Conservation (phyloP, 2,888 invertebrate species). For the Drosophila flavopinicola region DNA sequence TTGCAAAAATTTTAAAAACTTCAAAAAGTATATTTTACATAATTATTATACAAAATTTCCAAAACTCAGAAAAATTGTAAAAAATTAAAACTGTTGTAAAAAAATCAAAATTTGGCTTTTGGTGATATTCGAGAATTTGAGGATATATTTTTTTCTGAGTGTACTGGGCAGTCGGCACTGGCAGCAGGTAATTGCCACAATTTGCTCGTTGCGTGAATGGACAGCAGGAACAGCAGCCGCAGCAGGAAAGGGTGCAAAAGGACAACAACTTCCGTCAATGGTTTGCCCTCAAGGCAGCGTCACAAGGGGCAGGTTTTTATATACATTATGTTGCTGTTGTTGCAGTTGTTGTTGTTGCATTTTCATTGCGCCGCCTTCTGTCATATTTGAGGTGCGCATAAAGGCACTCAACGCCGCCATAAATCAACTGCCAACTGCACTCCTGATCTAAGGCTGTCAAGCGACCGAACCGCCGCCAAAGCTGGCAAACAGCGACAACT, state of each 20-base stretch:
- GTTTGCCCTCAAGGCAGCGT: slow-evolving; percentile 27
- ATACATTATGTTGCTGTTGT: slow-evolving; percentile 7
- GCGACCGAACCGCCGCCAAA: slow-evolving; percentile 28
- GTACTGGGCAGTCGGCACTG: background rate
- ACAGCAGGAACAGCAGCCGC: slow-evolving; percentile 32
- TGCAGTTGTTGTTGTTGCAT: slow-evolving; percentile 12
- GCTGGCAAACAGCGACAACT: slow-evolving; percentile 49
- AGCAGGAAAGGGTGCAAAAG: slow-evolving; percentile 39
- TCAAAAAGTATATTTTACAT: no score
- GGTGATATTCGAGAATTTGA: no score
- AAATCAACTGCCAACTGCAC: slow-evolving; percentile 74
- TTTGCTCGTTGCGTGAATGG: slow-evolving; percentile 79
- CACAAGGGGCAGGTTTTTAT: background rate
- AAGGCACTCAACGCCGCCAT: slow-evolving; percentile 81
- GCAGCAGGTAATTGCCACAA: slow-evolving; percentile 76
- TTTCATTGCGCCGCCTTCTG: slow-evolving; percentile 63
- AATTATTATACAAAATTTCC: no score
- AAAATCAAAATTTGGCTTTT: no score
- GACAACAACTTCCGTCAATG: slow-evolving; percentile 59
- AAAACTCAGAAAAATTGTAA: no score
- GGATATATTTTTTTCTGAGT: no score
- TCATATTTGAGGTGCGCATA: slow-evolving; percentile 77
- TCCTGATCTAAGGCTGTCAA: slow-evolving; percentile 77
- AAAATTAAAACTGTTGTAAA: no score
- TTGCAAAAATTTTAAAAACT: no score